A percentile compares a stretch with the other conserved stretches of the same genome.
These are phyloP conservation scores for Babyrousa celebensis DNA, from an alignment of 2,797 vertebrate species.

Conservation along the genomic window DNA sequence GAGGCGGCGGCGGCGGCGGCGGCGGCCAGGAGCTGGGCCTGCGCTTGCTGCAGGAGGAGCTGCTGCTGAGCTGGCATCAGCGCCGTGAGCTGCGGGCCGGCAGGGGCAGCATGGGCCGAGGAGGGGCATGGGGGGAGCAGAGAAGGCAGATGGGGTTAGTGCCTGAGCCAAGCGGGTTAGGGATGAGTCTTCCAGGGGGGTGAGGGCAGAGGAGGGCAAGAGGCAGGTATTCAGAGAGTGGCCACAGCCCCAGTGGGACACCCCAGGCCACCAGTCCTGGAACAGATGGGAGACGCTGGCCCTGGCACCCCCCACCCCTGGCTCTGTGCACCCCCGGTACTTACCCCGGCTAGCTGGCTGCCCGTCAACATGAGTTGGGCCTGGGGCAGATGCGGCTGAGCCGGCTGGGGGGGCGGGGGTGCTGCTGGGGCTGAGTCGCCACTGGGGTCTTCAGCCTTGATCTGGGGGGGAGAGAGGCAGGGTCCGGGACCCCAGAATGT, in stretches of 20 bases:
- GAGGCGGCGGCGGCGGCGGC: slow-evolving; percentile 95
- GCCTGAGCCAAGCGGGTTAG: slow-evolving; percentile 52
- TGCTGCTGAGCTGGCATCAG: slow-evolving; percentile 97
- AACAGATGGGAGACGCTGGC: not conserved
- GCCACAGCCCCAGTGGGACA: not conserved
- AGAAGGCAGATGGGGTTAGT: slow-evolving; percentile 72
- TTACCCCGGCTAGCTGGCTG: slow-evolving; percentile 96
- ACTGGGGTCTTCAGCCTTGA: slow-evolving; percentile 94
- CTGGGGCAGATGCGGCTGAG: slow-evolving; percentile 95
- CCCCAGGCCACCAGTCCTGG: not conserved
- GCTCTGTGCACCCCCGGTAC: slow-evolving; percentile 49
- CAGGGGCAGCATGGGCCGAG: not conserved
- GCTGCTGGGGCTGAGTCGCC: slow-evolving; percentile 92
- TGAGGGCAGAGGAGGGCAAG: not conserved
- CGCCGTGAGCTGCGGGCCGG: slow-evolving; percentile 93
- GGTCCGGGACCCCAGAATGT: slow-evolving; percentile 87
- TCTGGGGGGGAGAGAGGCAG: slow-evolving; percentile 90
- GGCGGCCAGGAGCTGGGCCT: slow-evolving; percentile 97
- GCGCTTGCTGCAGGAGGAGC: slow-evolving; percentile 96
- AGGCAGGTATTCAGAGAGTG: not conserved
- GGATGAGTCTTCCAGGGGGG: not conserved
- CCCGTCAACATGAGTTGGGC: slow-evolving; percentile 97
- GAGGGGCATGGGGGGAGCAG: slow-evolving; percentile 13
- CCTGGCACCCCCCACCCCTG: fast-evolving
- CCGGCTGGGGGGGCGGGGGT: slow-evolving; percentile 87